Percentiles rank a stretch among this genome's conserved stretches.
These are phyloP conservation scores for Prenolepis imparis DNA, from an alignment of 2,888 invertebrate species.

Conservation along the genomic window DNA sequence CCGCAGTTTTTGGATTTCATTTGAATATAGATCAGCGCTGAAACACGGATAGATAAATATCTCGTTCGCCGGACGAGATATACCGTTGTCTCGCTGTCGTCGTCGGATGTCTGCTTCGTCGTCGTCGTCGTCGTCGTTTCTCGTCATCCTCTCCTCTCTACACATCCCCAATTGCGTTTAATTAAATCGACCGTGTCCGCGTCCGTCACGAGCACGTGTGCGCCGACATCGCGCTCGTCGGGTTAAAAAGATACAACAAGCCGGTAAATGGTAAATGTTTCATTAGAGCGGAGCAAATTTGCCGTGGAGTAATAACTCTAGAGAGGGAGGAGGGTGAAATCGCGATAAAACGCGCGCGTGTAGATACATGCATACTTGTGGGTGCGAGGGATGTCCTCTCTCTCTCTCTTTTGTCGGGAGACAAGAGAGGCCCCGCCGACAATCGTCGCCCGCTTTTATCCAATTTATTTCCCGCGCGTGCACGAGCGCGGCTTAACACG, in stretches of 20 bases:
- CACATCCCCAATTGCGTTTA: conserved; percentile 71
- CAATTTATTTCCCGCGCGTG: conserved; percentile 50
- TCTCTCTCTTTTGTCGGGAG: background rate
- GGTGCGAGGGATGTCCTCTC: background rate
- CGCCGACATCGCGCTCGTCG: conserved; percentile 58
- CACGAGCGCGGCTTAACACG: conserved; percentile 30
- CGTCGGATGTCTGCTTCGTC: background rate
- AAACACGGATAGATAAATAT: conserved; percentile 43
- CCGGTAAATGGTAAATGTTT: conserved; percentile 59
- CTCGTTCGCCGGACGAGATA: background rate
- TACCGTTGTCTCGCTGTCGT: background rate
- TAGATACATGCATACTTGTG: background rate
- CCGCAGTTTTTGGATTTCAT: conserved; percentile 17
- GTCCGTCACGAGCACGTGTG: conserved; percentile 71
- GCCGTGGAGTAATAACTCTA: conserved; percentile 44
- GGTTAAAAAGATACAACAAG: conserved; percentile 60
- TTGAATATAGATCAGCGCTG: conserved; percentile 3
- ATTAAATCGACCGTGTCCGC: conserved; percentile 73
- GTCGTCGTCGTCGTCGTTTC: conserved; percentile 19
- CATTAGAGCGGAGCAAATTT: conserved; percentile 55
- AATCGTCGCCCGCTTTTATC: conserved; percentile 49
- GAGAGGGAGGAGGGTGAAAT: background rate
- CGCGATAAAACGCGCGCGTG: conserved; percentile 20
- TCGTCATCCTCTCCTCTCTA: conserved; percentile 22
- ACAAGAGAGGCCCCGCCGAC: conserved; percentile 28